These are phyloP conservation scores for Pachymerium ferrugineum DNA, from an alignment of 2,888 invertebrate species.

Conservation along the genomic window DNA sequence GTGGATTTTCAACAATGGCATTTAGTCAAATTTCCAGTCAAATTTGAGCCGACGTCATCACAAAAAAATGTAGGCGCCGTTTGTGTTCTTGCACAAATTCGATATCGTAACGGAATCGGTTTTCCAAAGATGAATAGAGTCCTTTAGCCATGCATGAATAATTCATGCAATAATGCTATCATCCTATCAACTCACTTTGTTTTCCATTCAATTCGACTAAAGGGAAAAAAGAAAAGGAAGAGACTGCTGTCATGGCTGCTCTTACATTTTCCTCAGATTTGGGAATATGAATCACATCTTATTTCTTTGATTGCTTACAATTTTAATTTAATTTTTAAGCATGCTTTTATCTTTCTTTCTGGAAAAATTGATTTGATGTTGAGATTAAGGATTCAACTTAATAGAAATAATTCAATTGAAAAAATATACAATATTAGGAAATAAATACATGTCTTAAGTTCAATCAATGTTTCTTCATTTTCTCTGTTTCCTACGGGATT, in stretches of 20 bases:
- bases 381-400: no score
- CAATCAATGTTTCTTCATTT: no score
- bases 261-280: background rate
- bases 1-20: background rate
- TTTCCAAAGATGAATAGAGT: background rate
- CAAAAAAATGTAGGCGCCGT: background rate
- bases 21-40: background rate
- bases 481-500: no score
- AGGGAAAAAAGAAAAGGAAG: background rate
- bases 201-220: background rate
- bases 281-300: background rate
- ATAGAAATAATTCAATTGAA: no score
- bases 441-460: no score
- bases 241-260: background rate
- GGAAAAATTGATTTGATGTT: no score
- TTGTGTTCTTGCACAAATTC: conserved; percentile 2
- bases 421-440: no score
- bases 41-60: background rate
- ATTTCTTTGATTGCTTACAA: no score
- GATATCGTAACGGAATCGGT: background rate
- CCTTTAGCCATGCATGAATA: conserved; percentile 2
- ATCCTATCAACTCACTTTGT: conserved; percentile 2
- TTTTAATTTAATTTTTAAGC: background rate
- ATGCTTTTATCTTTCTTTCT: no score
- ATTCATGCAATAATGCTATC: conserved; percentile 2